Percentiles rank a stretch among this genome's conserved stretches.
phyloP scores from a whole-genome alignment of 2,888 invertebrate genomes.

The Dascillus cervinus region DNA sequence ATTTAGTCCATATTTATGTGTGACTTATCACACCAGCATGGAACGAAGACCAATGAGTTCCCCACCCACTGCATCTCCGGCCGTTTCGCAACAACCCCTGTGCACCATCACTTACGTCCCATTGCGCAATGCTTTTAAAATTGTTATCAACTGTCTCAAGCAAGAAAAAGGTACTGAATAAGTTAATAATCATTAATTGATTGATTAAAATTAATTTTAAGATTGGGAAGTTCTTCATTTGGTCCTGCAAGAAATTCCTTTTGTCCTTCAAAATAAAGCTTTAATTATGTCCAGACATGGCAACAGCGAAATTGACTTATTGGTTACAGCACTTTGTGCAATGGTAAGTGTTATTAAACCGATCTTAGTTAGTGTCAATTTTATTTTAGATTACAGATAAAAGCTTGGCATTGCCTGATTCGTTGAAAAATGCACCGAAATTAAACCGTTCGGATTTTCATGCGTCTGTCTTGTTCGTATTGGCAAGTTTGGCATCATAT shows the following conservation, averaged over 20 bases:
- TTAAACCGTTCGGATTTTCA: conserved; percentile 76
- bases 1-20: conserved; percentile 61
- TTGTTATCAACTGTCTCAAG: conserved; percentile 66
- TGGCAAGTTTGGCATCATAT: conserved; percentile 81
- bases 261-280: conserved; percentile 79
- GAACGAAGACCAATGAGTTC: conserved; percentile 40
- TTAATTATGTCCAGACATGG: conserved; percentile 69
- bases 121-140: conserved; percentile 59
- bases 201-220: conserved; percentile 16
- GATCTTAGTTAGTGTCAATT: background rate
- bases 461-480: conserved; percentile 67
- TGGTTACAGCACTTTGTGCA: conserved; percentile 70
- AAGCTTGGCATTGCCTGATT: conserved; percentile 55
- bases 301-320: conserved; percentile 65
- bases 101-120: conserved; percentile 58
- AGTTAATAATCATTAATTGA: no score
- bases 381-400: conserved; percentile 56
- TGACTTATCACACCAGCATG: conserved; percentile 38
- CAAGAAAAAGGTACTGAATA: conserved; percentile 69
- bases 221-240: conserved; percentile 77
- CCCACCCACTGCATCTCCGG: conserved; percentile 45
- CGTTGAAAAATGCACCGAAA: conserved; percentile 48
- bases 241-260: conserved; percentile 72
- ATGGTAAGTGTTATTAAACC: conserved; percentile 49
- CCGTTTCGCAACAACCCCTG: conserved; percentile 28